Base-by-base conservation (phyloP, 2,888 invertebrate species). In the Tryphoninae sp. region DNA sequence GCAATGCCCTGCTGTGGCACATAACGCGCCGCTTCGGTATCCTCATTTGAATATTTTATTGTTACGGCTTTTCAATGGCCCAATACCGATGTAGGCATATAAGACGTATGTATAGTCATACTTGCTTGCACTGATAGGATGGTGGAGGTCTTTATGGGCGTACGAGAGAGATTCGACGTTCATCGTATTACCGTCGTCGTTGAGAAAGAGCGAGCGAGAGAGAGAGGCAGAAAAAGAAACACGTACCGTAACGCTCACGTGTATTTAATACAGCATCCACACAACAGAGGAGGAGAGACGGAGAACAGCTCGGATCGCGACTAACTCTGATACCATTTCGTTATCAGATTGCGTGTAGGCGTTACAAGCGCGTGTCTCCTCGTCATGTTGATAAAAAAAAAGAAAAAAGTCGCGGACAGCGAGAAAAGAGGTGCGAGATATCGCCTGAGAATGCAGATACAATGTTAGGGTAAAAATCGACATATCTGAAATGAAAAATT, bases 1-100 rank as follows among this genome's bases (percentile, higher is more conserved):
- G 69, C 77, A 62, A 75, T 71, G 62, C 58, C 62, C 42, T 59
- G 68, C 76, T 64, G 76, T 69, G 79, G 62, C 76, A 64, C 67
- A 79, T 79, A 79, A 80, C 80, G 74, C 77, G 68, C 69, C 68
- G 75, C 84, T 53, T 53, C 49, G 49, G 81, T 82, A 82, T 78
- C 62, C 80, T 86, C 86, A 85, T 87, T 87, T 87, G 82, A 86
- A 88, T 88, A 87, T 87, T 87, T 88, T 88, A 88, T 88, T 86
- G 87, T 87, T 84, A 83, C 84, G 83, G 73, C 80, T 82, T 81
- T 85, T 84, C 84, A 85, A 86, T 85, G 83, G 86, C 79, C 71
- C 78, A 61, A 71, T 72, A n/a, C 65, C 72, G 13, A 13, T 73
- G 40, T 51, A 49, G 33, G 45, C 61, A 51, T 64, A 42, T 16